Evolutionary conservation across 2,797 vertebrate species (phyloP).

Genomic region (Poecilia wingei): DNA sequence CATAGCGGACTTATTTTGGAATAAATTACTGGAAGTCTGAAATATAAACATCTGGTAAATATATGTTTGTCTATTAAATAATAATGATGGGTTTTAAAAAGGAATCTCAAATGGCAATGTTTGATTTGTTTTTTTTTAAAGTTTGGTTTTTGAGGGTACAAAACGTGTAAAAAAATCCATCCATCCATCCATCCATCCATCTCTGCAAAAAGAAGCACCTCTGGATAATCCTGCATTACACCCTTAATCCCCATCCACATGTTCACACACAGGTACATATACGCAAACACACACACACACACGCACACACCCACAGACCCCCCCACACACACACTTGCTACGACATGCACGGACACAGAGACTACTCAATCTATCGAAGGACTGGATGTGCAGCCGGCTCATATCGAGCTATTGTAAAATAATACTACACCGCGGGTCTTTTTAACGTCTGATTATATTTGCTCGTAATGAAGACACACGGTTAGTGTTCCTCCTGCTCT

Average conservation of each 20-base stretch:
- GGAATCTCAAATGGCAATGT: not conserved
- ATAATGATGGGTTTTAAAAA: constrained; percentile 12
- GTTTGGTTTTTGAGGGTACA: not conserved
- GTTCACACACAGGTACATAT: constrained; percentile 43
- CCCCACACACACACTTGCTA: constrained; percentile 4
- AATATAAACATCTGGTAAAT: constrained; percentile 10
- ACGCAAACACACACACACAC: constrained; percentile 10
- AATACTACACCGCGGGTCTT: constrained; percentile 20
- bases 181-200: constrained; percentile 6
- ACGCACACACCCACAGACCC: not conserved
- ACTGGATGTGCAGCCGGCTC: constrained; percentile 18
- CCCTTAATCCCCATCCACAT: constrained; percentile 75
- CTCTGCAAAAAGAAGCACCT: constrained; percentile 67
- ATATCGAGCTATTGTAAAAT: constrained; percentile 8
- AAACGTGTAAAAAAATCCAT: constrained; percentile 17
- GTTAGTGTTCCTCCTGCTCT: constrained; percentile 16
- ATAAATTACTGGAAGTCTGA: constrained; percentile 31
- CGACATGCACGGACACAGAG: constrained; percentile 17
- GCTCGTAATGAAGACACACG: constrained; percentile 2
- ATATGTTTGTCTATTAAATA: constrained; percentile 10
- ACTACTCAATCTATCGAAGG: constrained; percentile 33
- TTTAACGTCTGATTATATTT: constrained; percentile 23
- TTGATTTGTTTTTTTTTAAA: not conserved
- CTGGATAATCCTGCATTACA: constrained; percentile 85
- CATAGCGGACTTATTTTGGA: constrained; percentile 24